Percentiles rank a stretch among this genome's conserved stretches.
Conservation (phyloP, 2,888 invertebrate genomes). For the Drosophila pseudotakahashii region DNA sequence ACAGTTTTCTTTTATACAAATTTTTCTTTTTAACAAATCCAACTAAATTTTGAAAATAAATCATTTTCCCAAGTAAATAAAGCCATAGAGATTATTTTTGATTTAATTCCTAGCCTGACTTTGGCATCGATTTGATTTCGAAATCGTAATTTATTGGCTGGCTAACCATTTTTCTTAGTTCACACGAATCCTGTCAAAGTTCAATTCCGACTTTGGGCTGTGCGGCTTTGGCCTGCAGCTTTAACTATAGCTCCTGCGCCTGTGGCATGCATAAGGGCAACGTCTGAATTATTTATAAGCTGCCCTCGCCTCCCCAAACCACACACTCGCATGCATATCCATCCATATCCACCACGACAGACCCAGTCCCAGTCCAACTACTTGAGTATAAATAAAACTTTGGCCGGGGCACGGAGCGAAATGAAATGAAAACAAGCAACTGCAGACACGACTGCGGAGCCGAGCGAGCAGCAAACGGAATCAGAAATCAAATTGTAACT, state of each 20-base stretch:
- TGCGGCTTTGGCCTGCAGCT: constrained; percentile 14
- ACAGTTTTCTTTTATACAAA: too few relatives aligned
- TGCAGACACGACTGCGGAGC: constrained; percentile 21
- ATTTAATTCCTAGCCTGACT: too few relatives aligned
- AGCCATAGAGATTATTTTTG: too few relatives aligned
- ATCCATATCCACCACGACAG: background rate
- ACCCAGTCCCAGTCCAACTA: constrained; percentile 6
- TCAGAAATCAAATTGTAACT: constrained; percentile 75
- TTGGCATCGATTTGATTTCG: background rate
- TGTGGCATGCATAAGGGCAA: constrained; percentile 42
- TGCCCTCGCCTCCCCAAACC: constrained; percentile 22
- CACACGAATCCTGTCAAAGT: constrained; percentile 51
- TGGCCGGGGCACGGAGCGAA: constrained; percentile 53
- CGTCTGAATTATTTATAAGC: constrained; percentile 71
- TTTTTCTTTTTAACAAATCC: too few relatives aligned
- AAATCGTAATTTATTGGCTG: background rate
- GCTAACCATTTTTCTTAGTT: constrained; percentile 25
- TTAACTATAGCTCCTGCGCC: constrained; percentile 22
- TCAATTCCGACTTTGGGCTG: constrained; percentile 32
- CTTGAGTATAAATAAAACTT: constrained; percentile 64
- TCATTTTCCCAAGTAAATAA: too few relatives aligned
- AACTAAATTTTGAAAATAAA: too few relatives aligned
- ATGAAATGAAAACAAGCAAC: constrained; percentile 29
- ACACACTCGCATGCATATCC: background rate
- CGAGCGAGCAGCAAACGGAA: constrained; percentile 50